Evolutionary conservation across 92 coral and sea anemone genomes (phyloP).

Genomic region (Palythoa caribaeorum): DNA sequence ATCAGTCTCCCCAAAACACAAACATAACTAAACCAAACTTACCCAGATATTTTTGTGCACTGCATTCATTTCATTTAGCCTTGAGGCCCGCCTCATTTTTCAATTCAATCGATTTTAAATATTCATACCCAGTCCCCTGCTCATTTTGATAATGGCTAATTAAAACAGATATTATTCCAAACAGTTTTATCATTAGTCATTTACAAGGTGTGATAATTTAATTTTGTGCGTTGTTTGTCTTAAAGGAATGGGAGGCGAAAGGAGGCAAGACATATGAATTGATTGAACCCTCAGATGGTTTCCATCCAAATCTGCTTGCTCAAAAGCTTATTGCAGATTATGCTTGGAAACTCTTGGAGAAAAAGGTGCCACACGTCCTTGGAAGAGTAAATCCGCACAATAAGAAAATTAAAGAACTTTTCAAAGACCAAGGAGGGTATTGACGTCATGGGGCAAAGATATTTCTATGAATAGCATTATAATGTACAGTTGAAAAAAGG

Average conservation of each 20-base stretch:
- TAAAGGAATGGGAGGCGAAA: constrained; percentile 80
- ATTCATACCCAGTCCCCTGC: no score
- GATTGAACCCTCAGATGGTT: constrained; percentile 95
- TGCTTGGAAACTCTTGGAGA: constrained; percentile 74
- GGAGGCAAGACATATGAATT: constrained; percentile 78
- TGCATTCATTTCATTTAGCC: no score
- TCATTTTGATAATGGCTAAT: no score
- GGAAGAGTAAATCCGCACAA: constrained; percentile 91
- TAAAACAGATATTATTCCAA: not conserved
- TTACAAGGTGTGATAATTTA: not conserved
- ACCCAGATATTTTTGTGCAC: no score
- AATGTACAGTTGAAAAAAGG: no score
- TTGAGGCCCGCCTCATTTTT: no score
- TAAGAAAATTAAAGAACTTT: constrained; percentile 67
- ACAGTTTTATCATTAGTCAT: not conserved
- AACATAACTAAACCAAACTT: no score
- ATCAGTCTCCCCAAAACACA: no score
- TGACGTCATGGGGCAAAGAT: not conserved
- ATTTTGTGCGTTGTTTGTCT: not conserved
- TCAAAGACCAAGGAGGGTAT: constrained; percentile 96
- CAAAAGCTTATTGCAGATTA: constrained; percentile 75
- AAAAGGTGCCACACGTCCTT: constrained; percentile 82
- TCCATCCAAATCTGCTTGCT: constrained; percentile 89
- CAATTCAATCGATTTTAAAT: no score
- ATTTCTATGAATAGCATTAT: no score